Percentiles rank a stretch among this genome's conserved stretches.
These are phyloP conservation scores for Agrotis segetum DNA, from an alignment of 2,888 invertebrate species.

Conservation along the genomic window DNA sequence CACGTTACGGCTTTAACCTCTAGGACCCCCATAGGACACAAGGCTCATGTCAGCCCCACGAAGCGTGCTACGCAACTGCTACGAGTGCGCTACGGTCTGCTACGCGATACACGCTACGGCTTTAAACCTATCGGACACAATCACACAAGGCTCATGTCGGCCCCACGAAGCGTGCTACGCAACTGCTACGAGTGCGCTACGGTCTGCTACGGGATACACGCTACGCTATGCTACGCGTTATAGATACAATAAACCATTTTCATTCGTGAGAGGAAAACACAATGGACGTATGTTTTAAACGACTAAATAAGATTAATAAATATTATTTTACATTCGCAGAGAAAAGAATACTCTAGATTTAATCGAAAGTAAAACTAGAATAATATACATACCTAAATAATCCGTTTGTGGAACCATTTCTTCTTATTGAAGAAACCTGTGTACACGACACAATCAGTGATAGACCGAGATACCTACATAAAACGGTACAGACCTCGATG, in stretches of 20 bases:
- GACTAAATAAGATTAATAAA: slow-evolving; percentile 14
- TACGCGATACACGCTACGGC: background rate
- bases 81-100: background rate
- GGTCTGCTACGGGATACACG: background rate
- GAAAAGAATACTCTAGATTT: background rate
- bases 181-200: background rate
- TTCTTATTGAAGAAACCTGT: background rate
- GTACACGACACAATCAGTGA: background rate
- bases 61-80: background rate
- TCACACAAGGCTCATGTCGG: too few species aligned
- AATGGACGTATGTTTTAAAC: slow-evolving; percentile 25
- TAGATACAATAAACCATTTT: slow-evolving; percentile 3
- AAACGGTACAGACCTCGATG: slow-evolving; percentile 9
- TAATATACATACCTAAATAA: background rate
- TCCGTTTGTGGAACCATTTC: background rate
- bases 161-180: background rate
- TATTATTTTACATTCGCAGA: background rate
- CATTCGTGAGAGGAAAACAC: slow-evolving; percentile 8
- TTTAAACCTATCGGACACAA: too few species aligned
- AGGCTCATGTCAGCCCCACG: background rate
- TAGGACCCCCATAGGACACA: too few species aligned
- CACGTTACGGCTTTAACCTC: background rate
- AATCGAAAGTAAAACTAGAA: background rate
- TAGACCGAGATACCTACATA: slow-evolving; percentile 9
- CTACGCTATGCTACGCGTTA: background rate